A percentile compares a stretch with the other conserved stretches of the same genome.
Conservation (phyloP, 1,140 invertebrate genomes). For the Drosophila paulistorum region DNA sequence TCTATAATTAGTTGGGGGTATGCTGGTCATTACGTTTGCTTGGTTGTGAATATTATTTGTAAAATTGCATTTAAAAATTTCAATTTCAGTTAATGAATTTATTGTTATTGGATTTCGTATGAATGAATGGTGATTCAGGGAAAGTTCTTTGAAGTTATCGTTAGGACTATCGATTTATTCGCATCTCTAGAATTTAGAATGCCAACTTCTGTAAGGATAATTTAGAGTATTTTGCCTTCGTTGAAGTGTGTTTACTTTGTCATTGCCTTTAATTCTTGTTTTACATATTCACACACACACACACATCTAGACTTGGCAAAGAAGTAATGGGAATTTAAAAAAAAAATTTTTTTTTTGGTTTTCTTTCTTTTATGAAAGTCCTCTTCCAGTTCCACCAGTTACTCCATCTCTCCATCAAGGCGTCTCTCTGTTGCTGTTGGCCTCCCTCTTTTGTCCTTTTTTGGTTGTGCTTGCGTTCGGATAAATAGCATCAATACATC, state of each 20-base stretch:
- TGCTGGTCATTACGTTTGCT: too few relatives aligned
- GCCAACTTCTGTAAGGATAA: too few relatives aligned
- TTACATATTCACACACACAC: constrained; percentile 31
- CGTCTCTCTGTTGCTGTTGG: constrained; percentile 49
- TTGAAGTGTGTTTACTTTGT: not conserved
- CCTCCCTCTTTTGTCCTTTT: constrained; percentile 25
- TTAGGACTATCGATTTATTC: too few relatives aligned
- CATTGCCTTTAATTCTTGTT: constrained; percentile 11
- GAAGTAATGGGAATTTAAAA: constrained; percentile 39
- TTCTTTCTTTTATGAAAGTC: constrained; percentile 29
- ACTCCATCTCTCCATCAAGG: not conserved
- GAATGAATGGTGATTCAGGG: too few relatives aligned
- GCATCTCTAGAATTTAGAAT: too few relatives aligned
- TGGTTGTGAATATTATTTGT: too few relatives aligned
- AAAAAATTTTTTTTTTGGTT: constrained; percentile 45
- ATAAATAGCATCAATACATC: constrained; percentile 80
- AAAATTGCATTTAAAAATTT: too few relatives aligned
- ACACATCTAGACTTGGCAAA: constrained; percentile 28
- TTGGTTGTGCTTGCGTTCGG: constrained; percentile 78
- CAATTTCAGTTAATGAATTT: too few relatives aligned
- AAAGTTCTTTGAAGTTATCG: too few relatives aligned
- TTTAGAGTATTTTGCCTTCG: not conserved
- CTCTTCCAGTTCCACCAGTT: constrained; percentile 3
- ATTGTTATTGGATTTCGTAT: too few relatives aligned
- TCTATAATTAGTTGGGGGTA: not conserved